Percentiles rank a stretch among this genome's conserved stretches.
These are phyloP conservation scores for Centropus bengalensis DNA, from an alignment of 2,113 vertebrate species.

Conservation along the genomic window DNA sequence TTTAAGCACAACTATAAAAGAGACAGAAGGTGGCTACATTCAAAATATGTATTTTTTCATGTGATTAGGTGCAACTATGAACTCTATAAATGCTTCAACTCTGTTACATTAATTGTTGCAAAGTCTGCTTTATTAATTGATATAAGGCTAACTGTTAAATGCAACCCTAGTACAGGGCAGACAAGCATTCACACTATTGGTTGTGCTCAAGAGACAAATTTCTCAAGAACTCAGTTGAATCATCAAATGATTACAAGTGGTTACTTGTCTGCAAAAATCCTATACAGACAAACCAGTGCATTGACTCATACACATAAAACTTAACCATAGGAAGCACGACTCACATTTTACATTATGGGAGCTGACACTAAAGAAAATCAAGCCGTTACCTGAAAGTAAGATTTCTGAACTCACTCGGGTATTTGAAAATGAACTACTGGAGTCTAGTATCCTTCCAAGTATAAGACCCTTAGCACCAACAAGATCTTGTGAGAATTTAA, in stretches of 20 bases:
- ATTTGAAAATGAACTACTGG: not conserved
- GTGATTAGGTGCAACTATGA: not conserved
- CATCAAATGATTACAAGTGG: not conserved
- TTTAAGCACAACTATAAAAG: not conserved
- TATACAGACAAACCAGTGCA: not conserved
- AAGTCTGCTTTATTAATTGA: not conserved
- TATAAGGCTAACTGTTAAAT: not conserved
- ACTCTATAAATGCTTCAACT: not conserved
- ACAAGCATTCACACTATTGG: not conserved
- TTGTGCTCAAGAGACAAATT: not conserved
- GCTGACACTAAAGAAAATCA: not conserved
- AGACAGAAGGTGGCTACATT: not conserved
- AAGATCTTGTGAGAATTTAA: not conserved
- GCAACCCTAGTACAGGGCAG: not conserved
- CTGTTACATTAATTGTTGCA: not conserved
- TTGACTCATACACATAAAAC: not conserved
- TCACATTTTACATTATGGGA: not conserved
- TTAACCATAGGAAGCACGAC: not conserved
- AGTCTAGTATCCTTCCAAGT: not conserved
- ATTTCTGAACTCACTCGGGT: not conserved
- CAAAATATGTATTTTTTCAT: not conserved
- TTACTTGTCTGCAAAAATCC: not conserved
- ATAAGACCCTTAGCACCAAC: not conserved
- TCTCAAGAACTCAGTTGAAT: not conserved
- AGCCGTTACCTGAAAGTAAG: not conserved